A percentile compares a stretch with the other conserved stretches of the same genome.
These are phyloP conservation scores for Clarias magur DNA, from an alignment of 2,113 vertebrate genomes.

Conservation along the genomic window DNA sequence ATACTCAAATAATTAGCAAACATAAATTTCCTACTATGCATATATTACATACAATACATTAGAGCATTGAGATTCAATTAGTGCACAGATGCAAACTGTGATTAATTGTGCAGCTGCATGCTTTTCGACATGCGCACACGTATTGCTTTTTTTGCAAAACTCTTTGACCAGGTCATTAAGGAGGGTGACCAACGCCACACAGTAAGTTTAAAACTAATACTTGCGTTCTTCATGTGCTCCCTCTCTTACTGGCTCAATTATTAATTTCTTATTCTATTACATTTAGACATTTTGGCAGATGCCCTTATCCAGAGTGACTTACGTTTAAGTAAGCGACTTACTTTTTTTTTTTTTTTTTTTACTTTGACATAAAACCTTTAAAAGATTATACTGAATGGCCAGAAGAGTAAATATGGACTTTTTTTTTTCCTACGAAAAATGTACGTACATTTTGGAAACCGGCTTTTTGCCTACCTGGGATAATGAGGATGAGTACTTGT, in stretches of 20 bases:
- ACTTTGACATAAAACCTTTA: background rate
- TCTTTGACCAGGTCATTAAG: background rate
- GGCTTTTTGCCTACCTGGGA: constrained; percentile 69
- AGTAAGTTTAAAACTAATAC: background rate
- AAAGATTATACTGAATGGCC: background rate
- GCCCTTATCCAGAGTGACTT: no score
- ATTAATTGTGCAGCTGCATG: background rate
- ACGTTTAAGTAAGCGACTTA: no score
- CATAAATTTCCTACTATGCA: no score
- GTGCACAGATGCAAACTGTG: no score
- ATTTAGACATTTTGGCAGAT: no score
- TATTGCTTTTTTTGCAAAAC: background rate
- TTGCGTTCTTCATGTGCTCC: background rate
- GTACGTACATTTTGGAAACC: background rate
- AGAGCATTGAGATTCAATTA: no score
- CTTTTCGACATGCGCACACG: background rate
- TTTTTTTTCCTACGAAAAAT: background rate
- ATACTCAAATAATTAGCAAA: no score
- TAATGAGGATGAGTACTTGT: constrained; percentile 69
- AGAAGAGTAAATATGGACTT: background rate
- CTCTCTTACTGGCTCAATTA: background rate
- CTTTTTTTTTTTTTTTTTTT: no score
- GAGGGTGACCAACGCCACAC: background rate
- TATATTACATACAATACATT: no score
- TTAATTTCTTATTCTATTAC: no score